These are phyloP conservation scores for Arenaria interpres DNA, from an alignment of 2,113 vertebrate genomes.

Conservation along the genomic window DNA sequence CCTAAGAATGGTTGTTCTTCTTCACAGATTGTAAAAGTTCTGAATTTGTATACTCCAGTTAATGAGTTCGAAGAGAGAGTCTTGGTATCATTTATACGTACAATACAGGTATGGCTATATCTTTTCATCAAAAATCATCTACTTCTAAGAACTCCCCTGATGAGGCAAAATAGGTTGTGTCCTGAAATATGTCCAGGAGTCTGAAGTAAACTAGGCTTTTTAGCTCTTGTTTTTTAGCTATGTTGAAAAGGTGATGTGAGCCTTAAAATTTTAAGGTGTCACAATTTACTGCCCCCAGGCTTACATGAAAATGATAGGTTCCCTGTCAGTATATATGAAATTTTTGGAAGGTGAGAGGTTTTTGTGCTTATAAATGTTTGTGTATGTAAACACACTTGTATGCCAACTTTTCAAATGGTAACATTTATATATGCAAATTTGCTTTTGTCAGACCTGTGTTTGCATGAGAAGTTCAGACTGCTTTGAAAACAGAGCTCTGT, in stretches of 20 bases:
- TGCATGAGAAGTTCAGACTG: not conserved
- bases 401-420: not conserved
- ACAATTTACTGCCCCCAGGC: not conserved
- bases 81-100: slow-evolving; percentile 93
- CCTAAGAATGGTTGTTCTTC: not conserved
- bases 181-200: not conserved
- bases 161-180: not conserved
- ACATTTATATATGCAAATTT: not conserved
- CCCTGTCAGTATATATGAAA: not conserved
- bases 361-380: not conserved
- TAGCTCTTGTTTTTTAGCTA: not conserved
- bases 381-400: not conserved
- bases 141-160: not conserved
- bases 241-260: not conserved
- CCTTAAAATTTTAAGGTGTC: not conserved
- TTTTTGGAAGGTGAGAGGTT: not conserved
- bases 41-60: slow-evolving; percentile 97
- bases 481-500: not conserved
- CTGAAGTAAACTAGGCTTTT: not conserved
- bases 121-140: not conserved
- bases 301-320: not conserved
- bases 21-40: slow-evolving; percentile 94
- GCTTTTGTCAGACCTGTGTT: not conserved
- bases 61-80: slow-evolving; percentile 99
- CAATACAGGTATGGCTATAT: slow-evolving; percentile 88